Conservation (phyloP, 2,113 vertebrate genomes). For the Leptobrachium leishanense region DNA sequence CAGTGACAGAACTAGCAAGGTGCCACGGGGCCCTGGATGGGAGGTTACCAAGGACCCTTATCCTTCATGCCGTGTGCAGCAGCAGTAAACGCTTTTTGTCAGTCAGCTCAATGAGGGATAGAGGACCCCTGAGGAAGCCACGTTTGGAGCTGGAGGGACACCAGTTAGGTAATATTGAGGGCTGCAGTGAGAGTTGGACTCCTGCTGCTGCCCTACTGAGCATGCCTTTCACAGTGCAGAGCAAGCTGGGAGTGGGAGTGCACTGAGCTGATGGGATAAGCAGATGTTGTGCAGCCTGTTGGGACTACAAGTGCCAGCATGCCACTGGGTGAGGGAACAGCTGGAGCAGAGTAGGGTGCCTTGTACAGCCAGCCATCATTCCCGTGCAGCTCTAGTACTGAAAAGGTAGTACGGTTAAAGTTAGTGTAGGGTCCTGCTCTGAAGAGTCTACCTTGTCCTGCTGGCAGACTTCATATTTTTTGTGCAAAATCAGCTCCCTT, state of each 20-base stretch:
- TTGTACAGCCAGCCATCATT: not conserved
- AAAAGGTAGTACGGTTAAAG: not conserved
- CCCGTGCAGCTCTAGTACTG: not conserved
- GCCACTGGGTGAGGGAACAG: not conserved
- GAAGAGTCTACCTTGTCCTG: not conserved
- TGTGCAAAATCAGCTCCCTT: not conserved
- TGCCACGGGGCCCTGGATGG: not conserved
- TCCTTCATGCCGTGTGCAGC: not conserved
- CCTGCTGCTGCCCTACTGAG: not conserved
- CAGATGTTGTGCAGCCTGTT: not conserved
- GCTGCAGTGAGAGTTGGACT: not conserved
- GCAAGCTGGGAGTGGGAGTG: not conserved
- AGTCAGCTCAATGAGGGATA: not conserved
- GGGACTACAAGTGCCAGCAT: not conserved
- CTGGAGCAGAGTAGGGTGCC: not conserved
- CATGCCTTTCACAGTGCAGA: not conserved
- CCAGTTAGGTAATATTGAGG: not conserved
- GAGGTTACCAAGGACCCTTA: not conserved
- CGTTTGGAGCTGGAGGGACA: not conserved
- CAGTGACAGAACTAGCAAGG: not conserved
- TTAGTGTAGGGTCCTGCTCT: no score
- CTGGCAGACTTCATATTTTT: constrained; percentile 1
- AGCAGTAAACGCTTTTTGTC: not conserved
- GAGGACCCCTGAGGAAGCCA: not conserved
- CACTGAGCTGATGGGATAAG: not conserved